Conservation (phyloP, 2,888 invertebrate genomes). For the Sturmia bella region DNA sequence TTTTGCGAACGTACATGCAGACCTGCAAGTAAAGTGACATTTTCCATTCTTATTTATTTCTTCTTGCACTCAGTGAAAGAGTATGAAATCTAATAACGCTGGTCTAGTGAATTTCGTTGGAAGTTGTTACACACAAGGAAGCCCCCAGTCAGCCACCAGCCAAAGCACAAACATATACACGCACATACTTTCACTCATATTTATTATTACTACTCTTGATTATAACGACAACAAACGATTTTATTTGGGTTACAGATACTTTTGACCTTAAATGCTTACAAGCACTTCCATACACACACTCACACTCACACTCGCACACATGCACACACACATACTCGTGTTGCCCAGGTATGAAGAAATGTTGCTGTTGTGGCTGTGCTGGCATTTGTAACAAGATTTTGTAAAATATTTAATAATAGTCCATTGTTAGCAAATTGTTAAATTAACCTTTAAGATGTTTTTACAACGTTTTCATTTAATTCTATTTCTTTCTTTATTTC, state of each 20-base stretch:
- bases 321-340: no score
- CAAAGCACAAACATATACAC: not conserved
- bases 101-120: constrained; percentile 45
- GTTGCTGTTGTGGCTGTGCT: not conserved
- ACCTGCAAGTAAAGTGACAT: constrained; percentile 52
- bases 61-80: constrained; percentile 13
- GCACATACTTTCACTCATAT: constrained; percentile 27
- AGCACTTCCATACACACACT: not conserved
- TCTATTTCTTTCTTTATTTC: not conserved
- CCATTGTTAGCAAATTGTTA: constrained; percentile 56
- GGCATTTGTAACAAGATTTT: constrained; percentile 17
- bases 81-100: constrained; percentile 50
- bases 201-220: constrained; percentile 44
- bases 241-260: constrained; percentile 57
- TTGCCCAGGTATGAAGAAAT: not conserved
- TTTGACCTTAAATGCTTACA: constrained; percentile 47
- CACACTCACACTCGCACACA: no score
- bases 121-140: constrained; percentile 37
- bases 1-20: not conserved
- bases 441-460: constrained; percentile 61
- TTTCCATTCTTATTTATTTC: not conserved
- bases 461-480: constrained; percentile 6
- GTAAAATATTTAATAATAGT: constrained; percentile 49
- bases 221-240: constrained; percentile 57
- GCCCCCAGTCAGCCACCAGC: not conserved